Evolutionary conservation across 1,140 invertebrate genomes (phyloP).

Genomic region (Drosophila seguyi): DNA sequence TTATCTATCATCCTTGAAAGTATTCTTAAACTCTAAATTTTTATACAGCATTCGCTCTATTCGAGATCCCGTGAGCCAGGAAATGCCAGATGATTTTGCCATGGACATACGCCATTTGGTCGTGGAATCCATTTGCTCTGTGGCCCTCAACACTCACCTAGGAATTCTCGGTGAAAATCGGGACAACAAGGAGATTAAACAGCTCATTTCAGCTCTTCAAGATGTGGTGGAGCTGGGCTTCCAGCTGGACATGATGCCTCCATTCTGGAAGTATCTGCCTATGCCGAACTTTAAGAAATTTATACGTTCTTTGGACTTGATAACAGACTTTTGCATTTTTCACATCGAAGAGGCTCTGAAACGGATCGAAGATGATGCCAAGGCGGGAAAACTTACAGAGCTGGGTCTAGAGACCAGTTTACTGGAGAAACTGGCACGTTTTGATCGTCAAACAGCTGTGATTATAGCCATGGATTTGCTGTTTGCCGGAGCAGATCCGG

Average conservation of each 20-base stretch:
- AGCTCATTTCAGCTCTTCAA: constrained; percentile 87
- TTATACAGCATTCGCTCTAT: constrained; percentile 86
- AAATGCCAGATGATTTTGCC: constrained; percentile 87
- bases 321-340: constrained; percentile 56
- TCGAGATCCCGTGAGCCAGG: constrained; percentile 86
- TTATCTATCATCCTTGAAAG: no score
- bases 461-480: constrained; percentile 80
- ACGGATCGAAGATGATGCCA: constrained; percentile 55
- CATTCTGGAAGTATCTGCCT: constrained; percentile 88
- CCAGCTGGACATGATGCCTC: constrained; percentile 88
- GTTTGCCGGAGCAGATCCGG: constrained; percentile 77
- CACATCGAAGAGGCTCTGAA: constrained; percentile 67
- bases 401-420: constrained; percentile 61
- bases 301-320: constrained; percentile 85
- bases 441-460: constrained; percentile 85
- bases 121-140: constrained; percentile 89
- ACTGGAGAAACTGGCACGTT: constrained; percentile 80
- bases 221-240: constrained; percentile 79
- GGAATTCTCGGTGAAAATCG: constrained; percentile 85
- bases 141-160: constrained; percentile 90
- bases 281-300: constrained; percentile 87
- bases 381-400: constrained; percentile 24
- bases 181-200: constrained; percentile 86
- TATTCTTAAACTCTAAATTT: background rate
- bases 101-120: constrained; percentile 89